Percentiles rank a stretch among this genome's conserved stretches.
phyloP scores from a whole-genome alignment of 1,140 invertebrate species.

The Heterodera schachtii region DNA sequence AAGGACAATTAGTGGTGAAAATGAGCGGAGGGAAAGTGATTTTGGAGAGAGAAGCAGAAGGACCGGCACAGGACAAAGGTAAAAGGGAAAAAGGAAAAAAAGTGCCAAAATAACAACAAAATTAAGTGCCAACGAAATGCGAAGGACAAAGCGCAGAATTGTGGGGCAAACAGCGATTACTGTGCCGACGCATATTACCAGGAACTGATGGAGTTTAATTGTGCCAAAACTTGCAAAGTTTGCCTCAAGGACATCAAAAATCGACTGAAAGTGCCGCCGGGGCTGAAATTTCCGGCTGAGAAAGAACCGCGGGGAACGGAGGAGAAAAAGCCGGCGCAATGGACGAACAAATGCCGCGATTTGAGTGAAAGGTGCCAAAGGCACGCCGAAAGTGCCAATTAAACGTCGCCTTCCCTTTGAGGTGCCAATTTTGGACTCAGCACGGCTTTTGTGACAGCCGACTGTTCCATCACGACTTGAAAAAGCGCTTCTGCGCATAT shows the following conservation, averaged over 20 bases:
- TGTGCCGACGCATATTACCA: background rate
- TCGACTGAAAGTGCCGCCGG: background rate
- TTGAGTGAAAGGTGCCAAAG: constrained; percentile 15
- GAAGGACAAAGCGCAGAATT: constrained; percentile 21
- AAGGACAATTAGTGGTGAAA: constrained; percentile 7
- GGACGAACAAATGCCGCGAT: background rate
- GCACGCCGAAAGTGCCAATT: background rate
- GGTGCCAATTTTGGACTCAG: constrained; percentile 21
- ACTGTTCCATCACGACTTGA: constrained; percentile 18
- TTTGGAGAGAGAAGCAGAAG: constrained; percentile 10
- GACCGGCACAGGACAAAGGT: background rate
- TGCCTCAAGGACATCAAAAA: constrained; percentile 12
- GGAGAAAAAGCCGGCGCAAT: background rate
- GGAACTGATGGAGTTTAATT: constrained; percentile 15
- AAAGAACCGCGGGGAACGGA: background rate
- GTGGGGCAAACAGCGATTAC: constrained; percentile 18
- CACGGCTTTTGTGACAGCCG: constrained; percentile 18
- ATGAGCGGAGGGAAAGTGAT: background rate
- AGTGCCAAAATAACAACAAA: background rate
- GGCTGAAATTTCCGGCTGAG: background rate
- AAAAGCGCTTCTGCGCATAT: constrained; percentile 17
- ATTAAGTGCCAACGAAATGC: constrained; percentile 11
- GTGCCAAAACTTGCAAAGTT: constrained; percentile 16
- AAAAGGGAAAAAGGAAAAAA: background rate
- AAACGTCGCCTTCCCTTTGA: background rate